These are phyloP conservation scores for Butorides virescens DNA, from an alignment of 2,113 vertebrate species.

Conservation along the genomic window DNA sequence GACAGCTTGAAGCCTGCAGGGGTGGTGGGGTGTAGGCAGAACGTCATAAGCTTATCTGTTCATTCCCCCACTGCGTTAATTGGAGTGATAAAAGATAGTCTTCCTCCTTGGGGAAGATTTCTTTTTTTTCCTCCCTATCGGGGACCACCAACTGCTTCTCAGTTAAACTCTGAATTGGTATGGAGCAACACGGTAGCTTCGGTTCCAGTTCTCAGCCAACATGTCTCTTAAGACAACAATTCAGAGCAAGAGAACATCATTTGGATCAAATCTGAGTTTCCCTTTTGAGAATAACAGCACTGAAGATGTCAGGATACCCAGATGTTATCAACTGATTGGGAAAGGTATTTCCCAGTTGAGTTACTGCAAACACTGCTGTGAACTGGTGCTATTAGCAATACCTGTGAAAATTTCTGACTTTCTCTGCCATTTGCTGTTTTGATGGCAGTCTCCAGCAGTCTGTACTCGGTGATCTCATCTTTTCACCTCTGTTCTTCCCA, in stretches of 20 bases:
- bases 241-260: background rate
- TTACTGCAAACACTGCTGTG: background rate
- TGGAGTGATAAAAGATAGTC: background rate
- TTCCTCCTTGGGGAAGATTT: background rate
- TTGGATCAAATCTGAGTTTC: background rate
- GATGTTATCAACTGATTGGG: background rate
- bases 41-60: slow-evolving; percentile 5
- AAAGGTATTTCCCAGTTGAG: background rate
- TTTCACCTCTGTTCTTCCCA: background rate
- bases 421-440: background rate
- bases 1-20: background rate
- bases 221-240: background rate
- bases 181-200: rapidly evolving
- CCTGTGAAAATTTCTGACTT: background rate
- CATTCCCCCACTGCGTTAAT: background rate
- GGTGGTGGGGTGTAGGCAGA: background rate
- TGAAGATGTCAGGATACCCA: background rate
- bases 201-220: background rate
- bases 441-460: background rate
- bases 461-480: background rate
- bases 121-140: background rate
- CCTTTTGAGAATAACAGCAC: background rate
- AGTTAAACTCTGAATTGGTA: background rate
- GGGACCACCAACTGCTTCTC: background rate
- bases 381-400: background rate